Conservation (phyloP, 1,140 invertebrate genomes). For the Bombus waltoni region DNA sequence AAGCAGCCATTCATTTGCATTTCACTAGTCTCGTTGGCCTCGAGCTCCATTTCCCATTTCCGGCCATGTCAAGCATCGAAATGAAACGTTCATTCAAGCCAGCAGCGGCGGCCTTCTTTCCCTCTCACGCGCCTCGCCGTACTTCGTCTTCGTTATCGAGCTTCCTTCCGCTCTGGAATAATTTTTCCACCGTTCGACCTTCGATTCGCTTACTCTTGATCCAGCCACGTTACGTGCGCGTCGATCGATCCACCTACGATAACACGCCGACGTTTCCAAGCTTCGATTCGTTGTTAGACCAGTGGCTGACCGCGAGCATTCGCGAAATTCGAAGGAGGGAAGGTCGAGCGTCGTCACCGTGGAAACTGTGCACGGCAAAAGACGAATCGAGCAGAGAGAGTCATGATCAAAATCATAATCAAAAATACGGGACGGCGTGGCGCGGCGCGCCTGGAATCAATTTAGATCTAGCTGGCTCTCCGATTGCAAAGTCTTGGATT, state of each 20-base stretch:
- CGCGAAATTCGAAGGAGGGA: too few species aligned
- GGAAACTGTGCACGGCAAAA: conserved; percentile 10
- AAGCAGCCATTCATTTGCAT: conserved; percentile 70
- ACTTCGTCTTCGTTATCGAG: conserved; percentile 29
- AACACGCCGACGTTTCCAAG: neutral
- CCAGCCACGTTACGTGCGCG: neutral
- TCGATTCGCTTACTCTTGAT: neutral
- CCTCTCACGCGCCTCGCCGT: neutral
- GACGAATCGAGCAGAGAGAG: conserved; percentile 52
- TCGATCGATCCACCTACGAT: neutral
- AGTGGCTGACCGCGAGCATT: too few species aligned
- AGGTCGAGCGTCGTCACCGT: too few species aligned
- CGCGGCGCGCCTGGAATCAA: conserved; percentile 26
- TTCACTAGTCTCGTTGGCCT: conserved; percentile 72
- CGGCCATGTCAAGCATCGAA: conserved; percentile 47
- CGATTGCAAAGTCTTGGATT: conserved; percentile 8
- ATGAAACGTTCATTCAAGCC: conserved; percentile 62
- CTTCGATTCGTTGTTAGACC: neutral
- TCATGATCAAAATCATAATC: conserved; percentile 3
- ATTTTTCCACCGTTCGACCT: conserved; percentile 1
- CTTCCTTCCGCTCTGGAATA: conserved; percentile 40
- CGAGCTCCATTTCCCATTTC: conserved; percentile 64
- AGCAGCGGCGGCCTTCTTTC: conserved; percentile 12
- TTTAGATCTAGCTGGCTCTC: conserved; percentile 53
- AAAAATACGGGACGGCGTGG: neutral